Evolutionary conservation across 2,113 vertebrate species (phyloP).

Genomic region (Tinamus guttatus): DNA sequence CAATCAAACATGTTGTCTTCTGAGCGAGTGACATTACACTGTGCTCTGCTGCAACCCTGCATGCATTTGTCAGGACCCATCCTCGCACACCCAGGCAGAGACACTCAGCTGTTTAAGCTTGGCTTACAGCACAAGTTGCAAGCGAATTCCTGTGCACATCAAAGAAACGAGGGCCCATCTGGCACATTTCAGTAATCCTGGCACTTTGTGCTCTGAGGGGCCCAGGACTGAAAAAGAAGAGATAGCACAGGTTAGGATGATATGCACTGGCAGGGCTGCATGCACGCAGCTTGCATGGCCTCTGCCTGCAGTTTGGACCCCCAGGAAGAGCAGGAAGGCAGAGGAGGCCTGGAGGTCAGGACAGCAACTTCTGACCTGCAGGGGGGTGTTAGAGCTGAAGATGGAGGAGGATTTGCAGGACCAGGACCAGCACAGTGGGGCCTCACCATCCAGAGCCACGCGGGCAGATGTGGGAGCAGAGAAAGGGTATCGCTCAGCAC

Average conservation of each 20-base stretch:
- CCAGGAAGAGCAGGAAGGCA: not conserved
- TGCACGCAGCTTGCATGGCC: rapidly evolving
- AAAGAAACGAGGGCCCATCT: conserved; percentile 10
- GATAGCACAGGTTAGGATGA: not conserved
- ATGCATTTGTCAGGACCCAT: conserved; percentile 13
- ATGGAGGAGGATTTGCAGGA: not conserved
- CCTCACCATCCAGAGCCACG: not conserved
- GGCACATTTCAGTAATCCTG: not conserved
- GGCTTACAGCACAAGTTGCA: not conserved
- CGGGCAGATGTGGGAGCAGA: not conserved
- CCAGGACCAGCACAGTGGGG: rapidly evolving
- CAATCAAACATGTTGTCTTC: not conserved
- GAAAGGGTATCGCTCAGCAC: not conserved
- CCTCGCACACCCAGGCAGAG: conserved; percentile 35
- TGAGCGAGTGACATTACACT: not conserved
- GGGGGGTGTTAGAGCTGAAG: not conserved
- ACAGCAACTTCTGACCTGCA: not conserved
- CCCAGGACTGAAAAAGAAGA: not conserved
- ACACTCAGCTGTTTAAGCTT: conserved; percentile 2
- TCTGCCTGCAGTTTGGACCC: not conserved
- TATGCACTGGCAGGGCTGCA: not conserved
- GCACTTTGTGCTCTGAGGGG: not conserved
- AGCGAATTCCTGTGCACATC: not conserved
- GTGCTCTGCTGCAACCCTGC: not conserved
- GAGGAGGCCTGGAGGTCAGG: not conserved